Evolutionary conservation across 35 echinoderm and acorn worm species (phyloP).

Genomic region (Hemicentrotus pulcherrimus): DNA sequence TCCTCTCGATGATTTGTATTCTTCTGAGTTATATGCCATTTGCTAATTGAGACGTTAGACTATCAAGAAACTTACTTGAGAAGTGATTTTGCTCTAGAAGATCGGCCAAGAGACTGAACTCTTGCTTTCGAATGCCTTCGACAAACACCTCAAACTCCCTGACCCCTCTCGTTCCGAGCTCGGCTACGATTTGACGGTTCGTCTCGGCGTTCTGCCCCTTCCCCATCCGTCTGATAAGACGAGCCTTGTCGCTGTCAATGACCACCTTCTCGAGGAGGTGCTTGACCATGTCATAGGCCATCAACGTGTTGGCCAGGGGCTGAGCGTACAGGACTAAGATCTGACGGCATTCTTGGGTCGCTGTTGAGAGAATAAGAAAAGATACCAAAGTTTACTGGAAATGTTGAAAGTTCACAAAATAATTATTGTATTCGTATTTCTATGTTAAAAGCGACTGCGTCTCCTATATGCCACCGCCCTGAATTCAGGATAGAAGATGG

Average conservation of each 20-base stretch:
- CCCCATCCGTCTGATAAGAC: constrained; percentile 67
- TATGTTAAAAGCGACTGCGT: background rate
- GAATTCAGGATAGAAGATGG: too few relatives aligned
- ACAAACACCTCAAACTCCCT: constrained; percentile 82
- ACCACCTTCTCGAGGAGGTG: constrained; percentile 81
- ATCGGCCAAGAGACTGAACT: constrained; percentile 78
- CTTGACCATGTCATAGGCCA: constrained; percentile 78
- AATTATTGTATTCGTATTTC: background rate
- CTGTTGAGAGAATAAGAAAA: constrained; percentile 44
- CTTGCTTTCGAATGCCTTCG: constrained; percentile 63
- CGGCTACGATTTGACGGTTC: constrained; percentile 67
- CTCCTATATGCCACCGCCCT: background rate
- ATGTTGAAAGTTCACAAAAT: background rate
- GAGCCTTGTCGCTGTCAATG: constrained; percentile 74
- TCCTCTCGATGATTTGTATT: too few relatives aligned
- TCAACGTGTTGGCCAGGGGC: constrained; percentile 66
- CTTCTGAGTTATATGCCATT: too few relatives aligned
- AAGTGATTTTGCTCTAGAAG: constrained; percentile 89
- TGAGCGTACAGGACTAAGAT: constrained; percentile 60
- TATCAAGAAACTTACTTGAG: constrained; percentile 79
- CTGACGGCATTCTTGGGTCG: constrained; percentile 68
- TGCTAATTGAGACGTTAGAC: background rate
- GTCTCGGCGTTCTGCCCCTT: constrained; percentile 65
- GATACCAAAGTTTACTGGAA: background rate
- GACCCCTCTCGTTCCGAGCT: constrained; percentile 73